Conservation (phyloP, 2,888 invertebrate species). For the Chrysomela aeneicollis region DNA sequence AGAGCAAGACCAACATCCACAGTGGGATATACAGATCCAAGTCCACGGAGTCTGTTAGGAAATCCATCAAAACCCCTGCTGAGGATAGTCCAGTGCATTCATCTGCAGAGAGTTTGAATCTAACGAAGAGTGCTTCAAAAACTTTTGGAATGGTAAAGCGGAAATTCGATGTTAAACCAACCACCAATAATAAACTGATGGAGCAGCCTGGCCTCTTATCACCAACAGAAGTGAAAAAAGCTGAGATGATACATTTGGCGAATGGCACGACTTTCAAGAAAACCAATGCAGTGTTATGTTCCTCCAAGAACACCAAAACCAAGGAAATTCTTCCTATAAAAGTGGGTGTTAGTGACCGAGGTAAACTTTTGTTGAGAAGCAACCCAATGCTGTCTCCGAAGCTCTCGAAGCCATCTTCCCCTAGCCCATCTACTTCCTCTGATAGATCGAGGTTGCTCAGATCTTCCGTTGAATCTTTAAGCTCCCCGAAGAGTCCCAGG, state of each 20-base stretch:
- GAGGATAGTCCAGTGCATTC: conserved; percentile 42
- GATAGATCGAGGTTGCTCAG: conserved; percentile 47
- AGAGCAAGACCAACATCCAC: conserved; percentile 50
- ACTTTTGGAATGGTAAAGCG: conserved; percentile 66
- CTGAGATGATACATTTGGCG: conserved; percentile 41
- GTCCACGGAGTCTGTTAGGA: conserved; percentile 36
- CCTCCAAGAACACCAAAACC: conserved; percentile 50
- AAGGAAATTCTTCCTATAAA: conserved; percentile 58
- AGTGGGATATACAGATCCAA: conserved; percentile 35
- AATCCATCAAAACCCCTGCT: conserved; percentile 26
- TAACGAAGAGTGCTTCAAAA: conserved; percentile 49
- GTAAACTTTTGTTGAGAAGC: conserved; percentile 49
- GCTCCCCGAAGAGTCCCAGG: conserved; percentile 42
- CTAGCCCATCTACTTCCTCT: conserved; percentile 46
- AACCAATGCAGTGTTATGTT: conserved; percentile 58
- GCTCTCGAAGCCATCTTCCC: conserved; percentile 41
- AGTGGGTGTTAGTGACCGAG: conserved; percentile 58
- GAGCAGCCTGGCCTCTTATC: conserved; percentile 67
- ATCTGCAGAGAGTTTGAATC: conserved; percentile 32
- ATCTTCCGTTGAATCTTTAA: conserved; percentile 53
- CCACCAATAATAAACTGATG: conserved; percentile 50
- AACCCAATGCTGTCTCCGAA: conserved; percentile 39
- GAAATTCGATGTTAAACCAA: conserved; percentile 60
- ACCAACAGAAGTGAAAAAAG: conserved; percentile 67
- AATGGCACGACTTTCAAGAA: conserved; percentile 59